A percentile compares a stretch with the other conserved stretches of the same genome.
These are phyloP conservation scores for Hydrolagus colliei DNA, from an alignment of 2,797 vertebrate genomes.

Conservation along the genomic window DNA sequence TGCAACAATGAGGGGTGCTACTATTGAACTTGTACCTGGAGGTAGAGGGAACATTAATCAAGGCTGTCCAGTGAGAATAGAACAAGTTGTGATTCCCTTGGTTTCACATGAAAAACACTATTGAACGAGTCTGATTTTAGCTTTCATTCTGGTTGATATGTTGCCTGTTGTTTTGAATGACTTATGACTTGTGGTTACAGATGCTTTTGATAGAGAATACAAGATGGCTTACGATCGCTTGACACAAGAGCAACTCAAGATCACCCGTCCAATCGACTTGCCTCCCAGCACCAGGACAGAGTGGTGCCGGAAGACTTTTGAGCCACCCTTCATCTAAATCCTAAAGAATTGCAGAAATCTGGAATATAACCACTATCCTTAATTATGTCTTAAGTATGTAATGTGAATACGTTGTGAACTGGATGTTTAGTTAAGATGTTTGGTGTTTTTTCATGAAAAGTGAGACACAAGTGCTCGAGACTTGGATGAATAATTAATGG, in stretches of 20 bases:
- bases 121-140: too few relatives aligned
- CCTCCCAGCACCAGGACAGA: slow-evolving; percentile 70
- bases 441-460: neutral
- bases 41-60: too few relatives aligned
- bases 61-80: too few relatives aligned
- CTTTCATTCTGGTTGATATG: too few relatives aligned
- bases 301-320: slow-evolving; percentile 85
- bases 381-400: slow-evolving; percentile 21
- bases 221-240: slow-evolving; percentile 68
- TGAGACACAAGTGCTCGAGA: too few relatives aligned
- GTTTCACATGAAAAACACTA: too few relatives aligned
- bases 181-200: slow-evolving; percentile 55
- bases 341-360: slow-evolving; percentile 9
- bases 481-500: slow-evolving; percentile 7
- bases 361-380: slow-evolving; percentile 26
- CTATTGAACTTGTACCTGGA: too few relatives aligned
- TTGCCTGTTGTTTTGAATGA: too few relatives aligned
- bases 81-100: too few relatives aligned
- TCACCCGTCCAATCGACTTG: slow-evolving; percentile 69
- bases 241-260: slow-evolving; percentile 69
- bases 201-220: slow-evolving; percentile 93
- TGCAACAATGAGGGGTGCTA: too few relatives aligned
- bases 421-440: neutral
- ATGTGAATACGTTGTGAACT: slow-evolving; percentile 8
- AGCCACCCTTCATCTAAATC: slow-evolving; percentile 73